Evolutionary conservation across 2,797 vertebrate species (phyloP), one percentile per base, ranked within the genome.

Genomic region (Leptoclinus maculatus): DNA sequence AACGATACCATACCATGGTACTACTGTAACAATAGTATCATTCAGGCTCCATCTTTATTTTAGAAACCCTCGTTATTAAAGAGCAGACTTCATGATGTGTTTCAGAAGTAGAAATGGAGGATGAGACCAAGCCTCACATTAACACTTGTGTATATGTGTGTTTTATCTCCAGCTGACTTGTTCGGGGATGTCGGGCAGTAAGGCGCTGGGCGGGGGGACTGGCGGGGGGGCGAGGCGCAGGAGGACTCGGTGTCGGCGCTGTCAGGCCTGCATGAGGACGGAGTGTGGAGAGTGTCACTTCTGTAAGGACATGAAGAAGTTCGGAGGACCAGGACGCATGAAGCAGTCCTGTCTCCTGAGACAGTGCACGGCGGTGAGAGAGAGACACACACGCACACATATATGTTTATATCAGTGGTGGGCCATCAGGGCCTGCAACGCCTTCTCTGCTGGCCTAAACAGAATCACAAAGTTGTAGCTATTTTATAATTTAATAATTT

Each of bases 221-320:
- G 91, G 89, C 23, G 88, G 91, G 2, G 92, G 92, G 88, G 96
- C 96, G 77, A 93, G 96, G 94, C 96, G 97, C 90, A 94, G 97
- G 93, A 95, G 97, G 92, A 98, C 97, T 57, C 96, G 97, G 90
- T 98, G 97, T 93, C 96, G 97, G 85, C 96, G 95, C 94, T 98
- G 97, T 91, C 96, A 97, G 93, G 96, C 97, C 93, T 98, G 97
- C 94, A 96, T 95, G 94, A 95, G 96, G 88, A 97, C 94, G 1
- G 97, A 98, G 96, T 98, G 97, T 79, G 97, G 97, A 53, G 97
- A 97, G 95, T 98, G 97, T 88, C 96, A 97, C 95, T 98, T 98
- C 96, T 98, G 97, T 82, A 96, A 97, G 87, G 97, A 98, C 95
- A 98, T 98, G 97, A 98, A 98, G 96, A 98, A 98, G 91, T 98